These are phyloP conservation scores for Drosophila grimshawi DNA, from an alignment of 1,140 invertebrate species.

Conservation along the genomic window DNA sequence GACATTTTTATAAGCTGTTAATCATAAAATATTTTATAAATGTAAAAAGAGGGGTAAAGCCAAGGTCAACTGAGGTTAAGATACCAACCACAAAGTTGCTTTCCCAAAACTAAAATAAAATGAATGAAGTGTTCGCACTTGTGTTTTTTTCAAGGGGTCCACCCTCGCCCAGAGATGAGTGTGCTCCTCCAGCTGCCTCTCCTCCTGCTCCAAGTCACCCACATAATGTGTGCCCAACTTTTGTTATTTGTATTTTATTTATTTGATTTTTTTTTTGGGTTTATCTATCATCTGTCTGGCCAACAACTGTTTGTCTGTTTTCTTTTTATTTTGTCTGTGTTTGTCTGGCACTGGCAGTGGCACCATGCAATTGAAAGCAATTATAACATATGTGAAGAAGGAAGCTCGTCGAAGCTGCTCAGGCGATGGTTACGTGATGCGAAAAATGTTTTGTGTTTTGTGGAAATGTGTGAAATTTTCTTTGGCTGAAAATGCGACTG, in stretches of 20 bases:
- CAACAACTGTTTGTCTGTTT: constrained; percentile 48
- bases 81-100: constrained; percentile 35
- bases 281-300: constrained; percentile 76
- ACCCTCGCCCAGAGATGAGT: constrained; percentile 32
- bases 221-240: constrained; percentile 31
- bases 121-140: constrained; percentile 28
- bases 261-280: constrained; percentile 40
- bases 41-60: constrained; percentile 7
- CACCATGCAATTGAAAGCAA: constrained; percentile 71
- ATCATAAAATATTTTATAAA: constrained; percentile 17
- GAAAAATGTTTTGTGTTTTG: constrained; percentile 20
- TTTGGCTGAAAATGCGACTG: constrained; percentile 36
- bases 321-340: constrained; percentile 37
- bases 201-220: not conserved
- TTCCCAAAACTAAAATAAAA: constrained; percentile 14
- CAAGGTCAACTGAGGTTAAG: constrained; percentile 69
- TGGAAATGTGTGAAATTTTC: constrained; percentile 37
- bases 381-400: constrained; percentile 67
- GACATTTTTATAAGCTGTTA: constrained; percentile 32
- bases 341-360: constrained; percentile 31
- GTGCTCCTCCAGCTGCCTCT: not conserved
- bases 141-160: constrained; percentile 30
- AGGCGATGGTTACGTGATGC: constrained; percentile 41
- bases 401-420: constrained; percentile 25
- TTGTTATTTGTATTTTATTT: constrained; percentile 18